Base-by-base conservation (phyloP, 2,113 vertebrate species). In the Equus quagga region DNA sequence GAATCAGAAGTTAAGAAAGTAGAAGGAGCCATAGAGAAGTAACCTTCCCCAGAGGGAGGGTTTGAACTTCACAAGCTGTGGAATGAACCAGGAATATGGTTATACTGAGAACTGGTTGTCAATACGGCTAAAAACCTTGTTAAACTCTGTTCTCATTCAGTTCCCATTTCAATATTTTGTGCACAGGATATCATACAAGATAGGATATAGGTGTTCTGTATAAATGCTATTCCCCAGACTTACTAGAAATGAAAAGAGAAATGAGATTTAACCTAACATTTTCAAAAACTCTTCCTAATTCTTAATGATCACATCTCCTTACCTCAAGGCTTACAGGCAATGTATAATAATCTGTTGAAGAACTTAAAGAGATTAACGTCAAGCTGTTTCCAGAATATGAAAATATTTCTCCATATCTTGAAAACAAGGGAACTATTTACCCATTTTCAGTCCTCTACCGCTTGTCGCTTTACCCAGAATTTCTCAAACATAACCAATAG, bases 201-300 rank as follows among this genome's bases (percentile, higher is more conserved):
- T 96, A 36, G n/a, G 31, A 49, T 72, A 81, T 36, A 44, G 49
- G 10, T 94, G 7, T 89, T 81, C 36, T 65, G 14, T 73, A 65
- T 58, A 94, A 94, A 84, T 73, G 26, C 60, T 65, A 12, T 81
- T 94, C 2, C 19, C 49, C 21, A 96, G 21, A 51, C 36, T n/a
- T 84, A 31, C 31, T n/a, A 62, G 9, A 41, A 41, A 41, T 41
- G 24, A 72, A 88, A 70, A 36, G 13, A 86, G 17, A 83, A 88
- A 72, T 31, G 28, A 62, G 24, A 44, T 73, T 83, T 83, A 67
- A 85, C 73, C 73, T 87, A 54, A 86, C 17, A 54, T 14, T 94
- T 36, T 87, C 31, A 87, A 90, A 79, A 86, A 65, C 6, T 1
- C 18, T 91, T 95, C n/a, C 79, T 89, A 89, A 92, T 85, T 92